Evolutionary conservation across 1,140 invertebrate genomes (phyloP), one percentile per base, ranked within the genome.

Genomic region (Ptiloglossa arizonensis): DNA sequence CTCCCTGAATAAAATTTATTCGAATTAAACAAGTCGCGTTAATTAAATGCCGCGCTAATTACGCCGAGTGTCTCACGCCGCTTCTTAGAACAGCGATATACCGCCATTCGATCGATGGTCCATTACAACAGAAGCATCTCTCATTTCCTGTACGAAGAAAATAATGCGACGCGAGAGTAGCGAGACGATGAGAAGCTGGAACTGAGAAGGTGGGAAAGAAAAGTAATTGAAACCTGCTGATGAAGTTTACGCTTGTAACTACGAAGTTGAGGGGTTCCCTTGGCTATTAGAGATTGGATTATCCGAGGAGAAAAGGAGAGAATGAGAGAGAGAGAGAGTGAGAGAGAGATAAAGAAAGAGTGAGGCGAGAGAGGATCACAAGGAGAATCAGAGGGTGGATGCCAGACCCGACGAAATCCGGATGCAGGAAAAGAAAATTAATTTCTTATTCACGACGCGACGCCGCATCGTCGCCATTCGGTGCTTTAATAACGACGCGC

Each of bases 231-330:
- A 79, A 71, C 74, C 57, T 60, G 63, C 73, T 85, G 74, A 85
- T 84, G 82, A 85, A 84, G 83, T 86, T 86, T 85, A 75, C 79
- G 83, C 83, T 86, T 81, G 82, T 85, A 84, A 81, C 83, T 86
- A 78, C 81, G 85, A 85, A 85, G 83, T 84, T 81, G 68, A 73
- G 60, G 44, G 66, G 70, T 75, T 79, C 72, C 82, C 74, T 86
- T 80, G 62, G 56, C 67, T 86, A 86, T 85, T 82, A 82, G 75
- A 71, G 82, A 86, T 86, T 70, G 82, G 80, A 86, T 86, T 85
- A 86, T 70, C 71, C 48, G 44, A 3, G 27, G 35, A 1, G 17
- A 13, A 11, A 1, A n/a, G 5, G n/a, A 6, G 17, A 35, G 22
- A 35, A 8, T 17, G 15, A 1, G 11, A 1, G 48, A 13, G n/a